Base-by-base conservation (phyloP, 2,797 vertebrate genomes). In the Macrochelys suwanniensis region DNA sequence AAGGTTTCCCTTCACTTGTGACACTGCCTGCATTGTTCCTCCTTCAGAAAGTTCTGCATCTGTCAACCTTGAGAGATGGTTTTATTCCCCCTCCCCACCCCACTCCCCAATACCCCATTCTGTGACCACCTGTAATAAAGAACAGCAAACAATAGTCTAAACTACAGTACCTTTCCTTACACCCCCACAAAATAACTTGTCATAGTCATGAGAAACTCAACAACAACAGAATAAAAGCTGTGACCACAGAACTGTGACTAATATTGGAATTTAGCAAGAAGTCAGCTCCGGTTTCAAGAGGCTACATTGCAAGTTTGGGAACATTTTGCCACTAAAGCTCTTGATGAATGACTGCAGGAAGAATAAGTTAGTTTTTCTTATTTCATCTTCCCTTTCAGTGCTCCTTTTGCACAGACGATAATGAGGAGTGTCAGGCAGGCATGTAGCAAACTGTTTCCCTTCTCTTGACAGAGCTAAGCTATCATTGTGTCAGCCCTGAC, bases 211-310 rank as follows among this genome's bases (percentile, higher is more conserved):
- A 98, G 97, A 98, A 98, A 94, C 88, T 61, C 95, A 97, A 93
- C 95, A 96, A 94, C 95, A 97, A 96, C 97, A 97, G 97, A 92
- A 97, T 50, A 97, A 97, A 95, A 95, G 56, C 96, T 84, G 33
- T 97, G 97, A 97, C 98, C 92, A 96, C 98, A 98, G 98, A 98
- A 98, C 99, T 99, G 99, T 99, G 99, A 99, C 99, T 99, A 99
- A 99, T 99, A 99, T 96, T 96, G 99, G 99, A 99, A 99, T 99
- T 99, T 99, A 99, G 99, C 99, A 99, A 99, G 99, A 99, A 99
- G 99, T 99, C 99, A 99, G 99, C 99, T 99, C 99, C 97, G 97
- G 99, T 99, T 99, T 99, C 99, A 99, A 97, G 95, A 97, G 98
- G 97, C 96, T 98, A 98, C 98, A 98, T 99, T 98, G 98, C 98